Evolutionary conservation across 2,888 invertebrate species (phyloP), one percentile per base, ranked within the genome.

Genomic region (Lampropteryx suffumata): DNA sequence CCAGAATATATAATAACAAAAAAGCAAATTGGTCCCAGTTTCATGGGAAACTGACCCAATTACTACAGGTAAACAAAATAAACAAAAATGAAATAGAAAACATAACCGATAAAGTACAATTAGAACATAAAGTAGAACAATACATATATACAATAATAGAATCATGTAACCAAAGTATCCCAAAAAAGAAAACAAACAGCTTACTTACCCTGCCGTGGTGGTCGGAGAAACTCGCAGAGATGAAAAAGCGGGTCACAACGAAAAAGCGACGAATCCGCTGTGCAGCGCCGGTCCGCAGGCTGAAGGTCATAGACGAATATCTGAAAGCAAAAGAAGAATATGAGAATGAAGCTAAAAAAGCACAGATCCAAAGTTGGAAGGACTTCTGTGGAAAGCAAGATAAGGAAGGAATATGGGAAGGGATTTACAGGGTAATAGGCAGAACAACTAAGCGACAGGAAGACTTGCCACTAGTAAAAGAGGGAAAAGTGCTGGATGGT

Each of bases 1-100:
- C 2, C 0, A 26, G 28, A n/a, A 2, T 28, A 2, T 28, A 28
- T n/a, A 12, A 60, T 34, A 40, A 8, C 41, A 8, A 46, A 36
- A 32, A 44, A 40, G 28, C 28, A n/a, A 28, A 28, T 28, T 28
- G 28, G 28, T 3, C 1, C n/a, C 28, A 28, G 28, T 28, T 28
- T 28, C 28, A n/a, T 28, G 8, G 11, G 30, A 10, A 32, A 36
- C n/a, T 40, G 28, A 12, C 28, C 17, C 39, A 40, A 40, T 28
- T 29, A 10, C 6, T 17, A 40, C 10, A 3, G 6, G 39, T 10
- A n/a, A 2, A 17, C 14, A 3, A 17, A 14, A 2, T 40, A 29
- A 28, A 17, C 29, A 5, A 7, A 28, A 29, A 1, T 7, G 35
- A 24, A 24, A 36, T 36, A 24, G 24, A 11, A 0, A 36, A 36